These are phyloP conservation scores for Schizopygopsis pylzovi DNA, from an alignment of 2,797 vertebrate genomes.

Conservation along the genomic window DNA sequence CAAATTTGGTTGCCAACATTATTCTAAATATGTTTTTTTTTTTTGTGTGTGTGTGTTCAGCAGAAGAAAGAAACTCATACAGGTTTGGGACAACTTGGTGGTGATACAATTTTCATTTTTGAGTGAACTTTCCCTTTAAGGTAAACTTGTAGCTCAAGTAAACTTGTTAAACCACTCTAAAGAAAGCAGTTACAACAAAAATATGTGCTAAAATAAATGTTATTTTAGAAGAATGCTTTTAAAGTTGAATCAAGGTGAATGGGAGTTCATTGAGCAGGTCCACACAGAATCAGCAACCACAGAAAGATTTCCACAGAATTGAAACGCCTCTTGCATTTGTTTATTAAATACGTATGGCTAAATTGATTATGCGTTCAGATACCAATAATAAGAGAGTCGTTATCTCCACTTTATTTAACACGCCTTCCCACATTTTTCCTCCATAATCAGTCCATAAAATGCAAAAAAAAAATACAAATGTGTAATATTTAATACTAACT, in stretches of 20 bases:
- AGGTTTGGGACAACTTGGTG: neutral
- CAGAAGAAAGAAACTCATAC: neutral
- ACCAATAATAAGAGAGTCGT: neutral
- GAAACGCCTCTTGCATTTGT: neutral
- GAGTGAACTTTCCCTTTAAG: neutral
- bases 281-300: neutral
- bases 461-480: too few species aligned
- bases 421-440: neutral
- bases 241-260: neutral
- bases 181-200: neutral
- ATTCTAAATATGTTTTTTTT: neutral
- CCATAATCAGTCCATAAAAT: neutral
- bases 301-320: neutral
- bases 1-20: neutral
- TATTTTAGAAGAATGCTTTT: neutral
- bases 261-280: neutral
- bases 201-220: neutral
- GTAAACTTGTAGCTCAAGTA: neutral
- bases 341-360: neutral
- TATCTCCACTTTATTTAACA: neutral
- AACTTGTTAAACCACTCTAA: constrained; percentile 10
- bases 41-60: neutral
- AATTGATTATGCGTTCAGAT: neutral
- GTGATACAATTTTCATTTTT: neutral
- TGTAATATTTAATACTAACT: neutral